Evolutionary conservation across 2,797 vertebrate species (phyloP).

Genomic region (Ataeniobius toweri): DNA sequence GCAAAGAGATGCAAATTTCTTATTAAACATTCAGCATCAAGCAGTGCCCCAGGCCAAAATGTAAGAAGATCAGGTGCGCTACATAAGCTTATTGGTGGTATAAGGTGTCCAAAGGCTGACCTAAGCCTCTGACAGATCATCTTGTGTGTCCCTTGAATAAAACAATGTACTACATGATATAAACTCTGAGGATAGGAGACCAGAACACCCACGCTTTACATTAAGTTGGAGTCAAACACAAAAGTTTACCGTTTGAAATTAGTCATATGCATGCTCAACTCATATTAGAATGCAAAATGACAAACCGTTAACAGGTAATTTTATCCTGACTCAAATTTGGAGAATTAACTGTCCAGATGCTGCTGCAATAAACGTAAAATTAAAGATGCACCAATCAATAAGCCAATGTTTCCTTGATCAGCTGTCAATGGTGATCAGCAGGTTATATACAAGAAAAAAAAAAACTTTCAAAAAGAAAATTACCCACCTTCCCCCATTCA

Average conservation of each 20-base stretch:
- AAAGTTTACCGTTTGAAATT: neutral
- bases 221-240: neutral
- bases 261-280: neutral
- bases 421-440: neutral
- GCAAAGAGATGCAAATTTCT: constrained; percentile 25
- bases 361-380: neutral
- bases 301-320: neutral
- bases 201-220: neutral
- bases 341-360: neutral
- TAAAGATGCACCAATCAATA: neutral
- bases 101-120: constrained; percentile 46
- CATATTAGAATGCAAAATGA: neutral
- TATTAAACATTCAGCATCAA: constrained; percentile 66
- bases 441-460: neutral
- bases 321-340: neutral
- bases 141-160: constrained; percentile 21
- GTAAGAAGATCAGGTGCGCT: constrained; percentile 62
- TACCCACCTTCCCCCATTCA: no score
- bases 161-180: constrained; percentile 9
- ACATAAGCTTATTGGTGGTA: constrained; percentile 35
- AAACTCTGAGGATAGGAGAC: neutral
- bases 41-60: constrained; percentile 47
- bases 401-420: neutral
- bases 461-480: neutral
- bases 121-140: constrained; percentile 39